Evolutionary conservation across 2,888 invertebrate genomes (phyloP), one percentile per base, ranked within the genome.

Genomic region (Apotomis betuletana): DNA sequence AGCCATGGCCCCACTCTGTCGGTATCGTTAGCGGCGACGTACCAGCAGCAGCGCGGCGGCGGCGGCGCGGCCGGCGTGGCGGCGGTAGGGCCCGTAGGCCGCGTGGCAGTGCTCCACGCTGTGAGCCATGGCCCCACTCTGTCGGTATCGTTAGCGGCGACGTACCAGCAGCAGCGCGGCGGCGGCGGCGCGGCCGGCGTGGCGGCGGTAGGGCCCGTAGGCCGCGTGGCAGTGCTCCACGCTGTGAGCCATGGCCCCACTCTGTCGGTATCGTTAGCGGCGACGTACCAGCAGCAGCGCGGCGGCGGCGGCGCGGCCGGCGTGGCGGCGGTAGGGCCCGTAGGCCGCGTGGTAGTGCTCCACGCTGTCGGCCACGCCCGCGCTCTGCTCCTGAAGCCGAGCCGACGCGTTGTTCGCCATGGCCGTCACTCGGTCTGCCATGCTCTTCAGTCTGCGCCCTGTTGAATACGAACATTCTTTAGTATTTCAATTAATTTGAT

Each of bases 51-150:
- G 90, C 73, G 96, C 92, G 69, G 95, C 94, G 80, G 96, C 95
- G 67, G 97, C 94, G 10, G 94, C 95, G 59, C 97, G 91, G 41
- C 96, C 96, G n/a, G 94, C 90, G 87, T 97, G 97, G 80, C 96
- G 95, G 77, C 96, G 89, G 85, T 94, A 95, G 57, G 91, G 90
- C 52, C 92, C 91, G 87, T 44, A 44, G 44, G 5, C 8, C 44
- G 5, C 52, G 58, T 61, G 13, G 52, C 41, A 64, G 3, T 41
- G 13, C 65, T 77, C 74, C 78, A 85, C 73, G 52, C 60, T 73
- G 73, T 81, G 84, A 0, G 83, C 84, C 4, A 84, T 76, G 49
- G 74, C 77, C 44, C 5, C 44, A 8, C 44, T 44, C 44, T 44
- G 44, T 5, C 8, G 1, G 44, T 44, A 44, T 6, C 8, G 8